phyloP scores from a whole-genome alignment of 2,113 vertebrate genomes.

The Chaetorhynchus papuensis region DNA sequence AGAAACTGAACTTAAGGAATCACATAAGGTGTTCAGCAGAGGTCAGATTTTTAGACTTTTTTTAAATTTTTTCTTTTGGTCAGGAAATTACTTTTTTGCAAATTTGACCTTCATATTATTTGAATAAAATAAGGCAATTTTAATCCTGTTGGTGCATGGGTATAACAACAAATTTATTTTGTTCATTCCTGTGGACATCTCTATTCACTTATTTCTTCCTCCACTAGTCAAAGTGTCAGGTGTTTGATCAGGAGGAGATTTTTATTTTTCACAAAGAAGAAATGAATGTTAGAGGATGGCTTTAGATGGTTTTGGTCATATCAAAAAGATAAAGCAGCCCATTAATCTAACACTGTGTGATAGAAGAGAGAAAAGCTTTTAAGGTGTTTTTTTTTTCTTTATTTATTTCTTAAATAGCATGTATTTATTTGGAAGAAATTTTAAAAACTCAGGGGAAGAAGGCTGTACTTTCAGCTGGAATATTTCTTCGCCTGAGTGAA shows the following conservation, averaged over 20 bases:
- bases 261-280: not conserved
- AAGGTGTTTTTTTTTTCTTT: rapidly evolving
- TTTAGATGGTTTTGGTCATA: not conserved
- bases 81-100: not conserved
- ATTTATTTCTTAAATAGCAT: not conserved
- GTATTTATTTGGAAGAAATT: conserved; percentile 2
- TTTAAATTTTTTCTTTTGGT: not conserved
- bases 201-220: not conserved
- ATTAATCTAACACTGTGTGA: not conserved
- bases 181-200: not conserved
- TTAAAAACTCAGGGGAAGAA: not conserved
- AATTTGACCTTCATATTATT: not conserved
- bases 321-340: not conserved
- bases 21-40: not conserved
- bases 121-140: not conserved
- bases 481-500: not conserved
- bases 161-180: not conserved
- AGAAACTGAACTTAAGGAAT: not conserved
- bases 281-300: not conserved
- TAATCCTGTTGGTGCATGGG: not conserved
- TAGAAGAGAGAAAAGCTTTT: not conserved
- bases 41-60: not conserved
- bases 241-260: not conserved
- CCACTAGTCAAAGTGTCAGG: not conserved
- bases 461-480: not conserved